Evolutionary conservation across 1,140 invertebrate genomes (phyloP), one percentile per base, ranked within the genome.

Genomic region (Calycopis cecrops): DNA sequence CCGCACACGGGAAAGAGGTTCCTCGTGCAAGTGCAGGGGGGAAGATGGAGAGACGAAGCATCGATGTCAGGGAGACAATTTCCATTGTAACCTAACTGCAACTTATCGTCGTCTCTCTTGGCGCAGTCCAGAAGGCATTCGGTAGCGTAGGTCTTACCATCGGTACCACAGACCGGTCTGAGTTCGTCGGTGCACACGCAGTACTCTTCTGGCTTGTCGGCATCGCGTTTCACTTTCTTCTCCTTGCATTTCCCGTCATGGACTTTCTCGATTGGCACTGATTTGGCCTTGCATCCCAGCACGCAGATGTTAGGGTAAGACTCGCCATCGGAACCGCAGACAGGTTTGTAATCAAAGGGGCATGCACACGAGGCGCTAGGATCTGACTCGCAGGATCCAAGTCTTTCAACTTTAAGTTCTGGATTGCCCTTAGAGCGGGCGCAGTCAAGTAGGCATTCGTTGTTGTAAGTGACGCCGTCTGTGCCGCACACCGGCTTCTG

Each of bases 361-460:
- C 57, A 59, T 8, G 52, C 38, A 33, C 67, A 69, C 4, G 11
- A 38, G 48, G 10, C 14, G 28, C 11, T 14, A 3, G 44, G 59
- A 4, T 42, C 48, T 1, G 35, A 40, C 4, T 50, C 51, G 49
- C 69, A 71, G 1, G 37, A 12, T 18, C 63, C 67, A 8, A 9
- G 9, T 10, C 44, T 55, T 12, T 49, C 47, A 1, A 71, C 6
- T 3, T 34, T 38, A 9, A 79, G 44, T 1, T 52, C 47, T 0
- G 60, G 54, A 35, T 67, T 55, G 1, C 44, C 35, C 12, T 52
- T 52, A 14, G 38, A 33, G 9, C 54, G 53, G 0, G 60, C 64
- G 63, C 90, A 90, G 0, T 87, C 64, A 40, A 89, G 80, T 35
- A 78, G 49, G 50, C 90, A 90, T 12, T 73, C 63, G 75, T 90